phyloP scores from a whole-genome alignment of 2,797 vertebrate species.

The Pangasius sanitwongsei region DNA sequence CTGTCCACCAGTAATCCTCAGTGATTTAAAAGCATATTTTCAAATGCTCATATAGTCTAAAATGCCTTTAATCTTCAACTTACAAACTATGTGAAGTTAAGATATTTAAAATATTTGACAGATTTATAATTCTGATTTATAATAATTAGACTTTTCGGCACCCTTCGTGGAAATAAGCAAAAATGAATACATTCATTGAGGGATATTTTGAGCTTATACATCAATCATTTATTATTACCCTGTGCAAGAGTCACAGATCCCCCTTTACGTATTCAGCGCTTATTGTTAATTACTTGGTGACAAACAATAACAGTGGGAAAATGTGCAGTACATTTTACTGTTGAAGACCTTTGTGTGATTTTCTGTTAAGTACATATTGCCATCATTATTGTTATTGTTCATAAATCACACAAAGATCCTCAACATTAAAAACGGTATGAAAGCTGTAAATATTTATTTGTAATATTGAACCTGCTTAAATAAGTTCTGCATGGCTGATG shows the following conservation, averaged over 20 bases:
- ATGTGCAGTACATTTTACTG: background rate
- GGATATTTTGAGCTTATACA: background rate
- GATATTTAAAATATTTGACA: too few species aligned
- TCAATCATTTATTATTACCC: background rate
- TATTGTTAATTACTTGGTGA: too few species aligned
- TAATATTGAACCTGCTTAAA: too few species aligned
- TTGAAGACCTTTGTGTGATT: background rate
- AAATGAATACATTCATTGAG: background rate
- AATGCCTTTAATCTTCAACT: background rate
- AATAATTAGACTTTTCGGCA: background rate
- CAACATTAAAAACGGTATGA: too few species aligned
- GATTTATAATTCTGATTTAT: background rate
- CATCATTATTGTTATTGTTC: too few species aligned
- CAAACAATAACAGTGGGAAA: background rate
- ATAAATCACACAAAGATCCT: too few species aligned
- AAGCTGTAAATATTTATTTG: too few species aligned
- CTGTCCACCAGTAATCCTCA: constrained; percentile 3
- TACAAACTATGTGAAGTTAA: background rate
- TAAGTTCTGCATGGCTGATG: too few species aligned
- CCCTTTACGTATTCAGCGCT: background rate
- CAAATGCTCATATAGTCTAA: background rate
- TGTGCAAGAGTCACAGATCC: background rate
- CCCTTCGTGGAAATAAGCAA: background rate
- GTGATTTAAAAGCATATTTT: constrained; percentile 22
- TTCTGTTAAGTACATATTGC: too few species aligned